Base-by-base conservation (phyloP, 2,797 vertebrate genomes). In the Gorsachius magnificus region DNA sequence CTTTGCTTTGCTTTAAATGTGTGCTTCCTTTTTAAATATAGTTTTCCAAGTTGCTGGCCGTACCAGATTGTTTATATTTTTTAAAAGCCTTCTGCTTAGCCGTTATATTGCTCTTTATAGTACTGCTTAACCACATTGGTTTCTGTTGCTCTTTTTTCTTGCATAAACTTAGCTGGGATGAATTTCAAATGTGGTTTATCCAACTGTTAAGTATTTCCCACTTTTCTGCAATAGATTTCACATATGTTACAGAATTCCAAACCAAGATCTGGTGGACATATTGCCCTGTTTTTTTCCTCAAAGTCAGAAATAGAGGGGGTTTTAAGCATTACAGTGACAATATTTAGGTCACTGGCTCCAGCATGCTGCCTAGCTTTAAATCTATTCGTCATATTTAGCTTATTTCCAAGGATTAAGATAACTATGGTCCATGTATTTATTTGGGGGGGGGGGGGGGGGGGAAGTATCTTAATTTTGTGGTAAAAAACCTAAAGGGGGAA, bases 141-240 rank as follows among this genome's bases (percentile, higher is more conserved):
- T 97, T 97, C 75, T 93, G 97, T 96, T 98, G 97, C 97, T 98
- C 98, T 97, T 98, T 98, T 97, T 97, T 96, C 90, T 97, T 97
- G 97, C 97, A 97, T 97, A 97, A 93, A 97, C 97, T 97, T 96
- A 92, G 93, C 98, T 98, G 98, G 97, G 98, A 97, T 97, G 97
- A 91, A 97, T 98, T 98, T 98, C 98, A 98, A 98, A 98, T 98
- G 97, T 97, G 97, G 97, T 98, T 98, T 98, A 96, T 98, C 98
- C 97, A 98, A 98, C 97, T 97, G 98, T 97, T 97, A 97, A 97
- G 97, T 97, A 96, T 98, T 98, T 98, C 97, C 97, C 97, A 98
- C 97, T 98, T 98, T 95, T 97, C 96, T 97, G 97, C 97, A 97
- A 95, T 97, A 97, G 97, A 93, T 98, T 97, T 97, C 97, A 98